Conservation (phyloP, 1,140 invertebrate species). For the Cylas formicarius region DNA sequence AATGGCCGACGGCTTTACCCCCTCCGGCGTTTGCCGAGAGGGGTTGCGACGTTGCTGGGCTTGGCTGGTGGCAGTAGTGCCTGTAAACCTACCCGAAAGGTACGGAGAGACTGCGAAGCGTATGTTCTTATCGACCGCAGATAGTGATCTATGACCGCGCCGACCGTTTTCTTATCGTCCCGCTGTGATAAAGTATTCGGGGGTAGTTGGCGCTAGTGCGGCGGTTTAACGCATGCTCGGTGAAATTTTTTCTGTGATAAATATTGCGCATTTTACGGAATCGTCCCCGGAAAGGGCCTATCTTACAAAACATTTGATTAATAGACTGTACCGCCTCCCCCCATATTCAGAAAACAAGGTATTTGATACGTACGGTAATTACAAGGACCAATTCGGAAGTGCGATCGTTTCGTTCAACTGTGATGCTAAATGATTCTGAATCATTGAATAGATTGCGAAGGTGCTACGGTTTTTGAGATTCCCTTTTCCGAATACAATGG, state of each 20-base stretch:
- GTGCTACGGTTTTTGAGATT: neutral
- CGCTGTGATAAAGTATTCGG: conserved; percentile 1
- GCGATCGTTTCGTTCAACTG: neutral
- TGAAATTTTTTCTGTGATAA: too few relatives aligned
- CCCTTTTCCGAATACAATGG: conserved; percentile 29
- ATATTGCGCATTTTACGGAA: too few relatives aligned
- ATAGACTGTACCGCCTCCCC: too few relatives aligned
- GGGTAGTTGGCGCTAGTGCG: too few relatives aligned
- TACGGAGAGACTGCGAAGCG: conserved; percentile 23
- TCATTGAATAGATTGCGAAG: conserved; percentile 1
- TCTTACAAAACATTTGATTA: too few relatives aligned
- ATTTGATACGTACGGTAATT: too few relatives aligned
- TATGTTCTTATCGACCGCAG: conserved; percentile 1
- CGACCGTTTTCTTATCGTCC: neutral
- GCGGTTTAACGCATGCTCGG: too few relatives aligned
- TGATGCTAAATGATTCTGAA: conserved; percentile 2
- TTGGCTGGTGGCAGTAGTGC: conserved; percentile 33
- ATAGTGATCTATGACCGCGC: neutral
- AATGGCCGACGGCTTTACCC: conserved; percentile 38
- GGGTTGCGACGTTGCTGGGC: too few relatives aligned
- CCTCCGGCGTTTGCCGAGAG: conserved; percentile 23
- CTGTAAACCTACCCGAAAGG: conserved; percentile 36
- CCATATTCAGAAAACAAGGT: too few relatives aligned
- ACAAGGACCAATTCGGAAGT: neutral
- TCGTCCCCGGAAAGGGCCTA: too few relatives aligned